Conservation (phyloP, 2,113 vertebrate species). For the Oncorhynchus clarkii region DNA sequence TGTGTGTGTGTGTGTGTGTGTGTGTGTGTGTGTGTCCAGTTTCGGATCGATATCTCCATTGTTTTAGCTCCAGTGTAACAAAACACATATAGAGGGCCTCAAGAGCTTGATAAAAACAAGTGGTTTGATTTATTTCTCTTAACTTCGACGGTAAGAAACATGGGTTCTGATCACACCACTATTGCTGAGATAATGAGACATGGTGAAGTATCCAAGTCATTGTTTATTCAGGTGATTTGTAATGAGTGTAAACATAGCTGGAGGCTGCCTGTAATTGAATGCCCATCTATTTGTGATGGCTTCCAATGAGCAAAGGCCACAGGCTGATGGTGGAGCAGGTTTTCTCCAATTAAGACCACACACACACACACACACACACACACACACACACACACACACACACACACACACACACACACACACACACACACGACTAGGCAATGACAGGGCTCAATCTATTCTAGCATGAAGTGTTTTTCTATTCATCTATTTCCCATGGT, state of each 20-base stretch:
- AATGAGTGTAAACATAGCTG: neutral
- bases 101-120: neutral
- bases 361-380: neutral
- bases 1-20: too few species aligned
- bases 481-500: slow-evolving; percentile 42
- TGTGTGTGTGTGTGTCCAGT: too few species aligned
- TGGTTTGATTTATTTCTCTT: neutral
- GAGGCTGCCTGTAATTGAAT: neutral
- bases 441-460: slow-evolving; percentile 5
- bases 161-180: neutral
- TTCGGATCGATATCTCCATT: too few species aligned
- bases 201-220: neutral
- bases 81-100: neutral
- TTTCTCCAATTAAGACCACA: neutral
- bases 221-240: neutral
- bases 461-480: slow-evolving; percentile 21
- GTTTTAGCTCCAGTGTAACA: neutral
- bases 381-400: neutral
- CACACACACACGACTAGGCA: slow-evolving; percentile 7
- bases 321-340: neutral
- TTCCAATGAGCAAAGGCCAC: neutral
- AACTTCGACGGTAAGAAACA: neutral
- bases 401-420: neutral
- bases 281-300: neutral
- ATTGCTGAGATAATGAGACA: neutral